Base-by-base conservation (phyloP, 1,140 invertebrate genomes). In the Stegodyphus mimosarum region DNA sequence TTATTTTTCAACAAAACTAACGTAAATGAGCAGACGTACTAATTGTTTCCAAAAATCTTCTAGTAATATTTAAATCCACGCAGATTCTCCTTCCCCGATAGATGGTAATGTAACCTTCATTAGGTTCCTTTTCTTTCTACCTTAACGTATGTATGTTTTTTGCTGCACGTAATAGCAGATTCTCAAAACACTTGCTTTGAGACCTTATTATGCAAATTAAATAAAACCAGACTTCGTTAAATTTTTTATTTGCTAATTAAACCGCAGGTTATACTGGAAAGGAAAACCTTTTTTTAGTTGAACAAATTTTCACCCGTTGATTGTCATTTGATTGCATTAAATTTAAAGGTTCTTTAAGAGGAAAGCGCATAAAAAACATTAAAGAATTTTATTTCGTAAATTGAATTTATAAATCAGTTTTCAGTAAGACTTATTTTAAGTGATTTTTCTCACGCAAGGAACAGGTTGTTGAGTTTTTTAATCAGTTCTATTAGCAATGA, bases 331-430 rank as follows among this genome's bases (percentile, higher is more conserved):
- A 33, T 33, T 33, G 33, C 33, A 33, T 33, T 33, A 33, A 33
- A 33, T 33, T 33, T 33, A 33, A 33, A 33, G 33, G 3, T 33
- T 33, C 33, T 33, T 33, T 33, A 33, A 33, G 33, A 33, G 33
- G 69, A 50, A 64, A 64, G 74, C 63, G 50, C 52, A 48, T 53
- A 76, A 50, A 64, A 76, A 76, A 53, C 64, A 64, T 76, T 52
- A 76, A 78, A 69, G 75, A 64, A 50, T 78, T 18, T 64, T 49
- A n/a, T 67, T 67, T 78, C 75, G 63, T 78, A 78, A 78, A 33
- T 78, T 78, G 75, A 78, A 78, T 78, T 78, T 78, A 50, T 33
- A 78, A 78, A 78, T 78, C 75, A 78, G 75, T 78, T 67, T 64
- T 69, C 17, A 6, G 13, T 66, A 64, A 78, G 52, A 52, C 69